phyloP scores from a whole-genome alignment of 2,113 vertebrate species.

The Ameiurus melas region DNA sequence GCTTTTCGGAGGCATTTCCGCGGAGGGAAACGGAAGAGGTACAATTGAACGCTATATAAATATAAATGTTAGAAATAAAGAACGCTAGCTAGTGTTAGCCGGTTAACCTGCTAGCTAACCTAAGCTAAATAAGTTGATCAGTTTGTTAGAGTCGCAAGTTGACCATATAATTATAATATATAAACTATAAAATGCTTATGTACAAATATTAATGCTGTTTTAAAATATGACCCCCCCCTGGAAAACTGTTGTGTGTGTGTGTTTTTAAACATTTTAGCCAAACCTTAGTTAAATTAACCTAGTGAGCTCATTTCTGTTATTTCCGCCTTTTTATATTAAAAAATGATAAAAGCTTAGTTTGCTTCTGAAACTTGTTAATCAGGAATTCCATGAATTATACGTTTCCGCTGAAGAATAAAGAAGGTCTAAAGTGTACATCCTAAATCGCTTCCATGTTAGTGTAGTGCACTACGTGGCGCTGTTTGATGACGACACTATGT shows the following conservation, averaged over 20 bases:
- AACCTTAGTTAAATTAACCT: neutral
- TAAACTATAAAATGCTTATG: neutral
- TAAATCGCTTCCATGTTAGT: neutral
- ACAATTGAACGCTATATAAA: constrained; percentile 16
- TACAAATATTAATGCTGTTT: neutral
- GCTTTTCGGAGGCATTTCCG: constrained; percentile 52
- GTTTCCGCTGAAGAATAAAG: neutral
- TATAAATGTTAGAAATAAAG: constrained; percentile 11
- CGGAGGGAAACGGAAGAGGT: constrained; percentile 66
- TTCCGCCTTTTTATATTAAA: neutral
- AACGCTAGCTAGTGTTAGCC: neutral
- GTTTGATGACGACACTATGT: neutral
- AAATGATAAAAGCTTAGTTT: neutral
- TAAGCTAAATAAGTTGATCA: neutral
- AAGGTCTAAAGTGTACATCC: neutral
- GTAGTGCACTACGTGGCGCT: neutral
- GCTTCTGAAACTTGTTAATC: neutral
- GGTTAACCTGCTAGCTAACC: neutral
- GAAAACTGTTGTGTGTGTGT: neutral
- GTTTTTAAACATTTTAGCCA: neutral
- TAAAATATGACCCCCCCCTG: neutral
- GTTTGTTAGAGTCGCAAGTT: neutral
- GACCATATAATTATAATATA: neutral
- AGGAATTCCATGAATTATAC: neutral
- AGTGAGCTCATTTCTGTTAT: neutral